Conservation (phyloP, 2,797 vertebrate species). For the Xenentodon cancila region DNA sequence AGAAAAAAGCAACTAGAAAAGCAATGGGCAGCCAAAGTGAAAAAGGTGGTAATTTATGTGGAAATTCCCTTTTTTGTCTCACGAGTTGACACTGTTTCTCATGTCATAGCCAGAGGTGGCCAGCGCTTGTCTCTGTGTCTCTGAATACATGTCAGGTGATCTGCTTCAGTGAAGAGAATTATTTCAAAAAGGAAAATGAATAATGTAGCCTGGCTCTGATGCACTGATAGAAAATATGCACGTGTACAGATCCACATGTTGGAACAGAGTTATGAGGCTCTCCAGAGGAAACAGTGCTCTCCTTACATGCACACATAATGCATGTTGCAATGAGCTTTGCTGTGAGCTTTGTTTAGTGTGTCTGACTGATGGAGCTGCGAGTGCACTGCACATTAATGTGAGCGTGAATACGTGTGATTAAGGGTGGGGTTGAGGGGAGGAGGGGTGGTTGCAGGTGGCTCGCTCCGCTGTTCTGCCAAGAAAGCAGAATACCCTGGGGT, state of each 20-base stretch:
- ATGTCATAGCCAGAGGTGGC: constrained; percentile 30
- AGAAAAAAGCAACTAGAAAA: constrained; percentile 25
- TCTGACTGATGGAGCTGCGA: constrained; percentile 60
- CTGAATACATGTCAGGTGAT: constrained; percentile 30
- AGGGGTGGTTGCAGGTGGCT: constrained; percentile 82
- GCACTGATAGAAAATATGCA: constrained; percentile 53
- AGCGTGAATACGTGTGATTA: constrained; percentile 64
- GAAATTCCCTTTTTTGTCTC: constrained; percentile 71
- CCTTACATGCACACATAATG: constrained; percentile 31
- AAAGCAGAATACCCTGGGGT: constrained; percentile 81
- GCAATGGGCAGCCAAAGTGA: constrained; percentile 19
- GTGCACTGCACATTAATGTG: constrained; percentile 35
- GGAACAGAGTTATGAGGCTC: constrained; percentile 57
- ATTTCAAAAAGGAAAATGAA: constrained; percentile 30
- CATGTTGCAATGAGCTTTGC: constrained; percentile 56
- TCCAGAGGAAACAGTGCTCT: constrained; percentile 43
- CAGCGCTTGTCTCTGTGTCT: constrained; percentile 28
- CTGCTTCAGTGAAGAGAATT: constrained; percentile 33
- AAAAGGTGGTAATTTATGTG: constrained; percentile 56
- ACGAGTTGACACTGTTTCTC: constrained; percentile 53
- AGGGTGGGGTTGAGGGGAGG: constrained; percentile 26
- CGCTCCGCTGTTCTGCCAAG: constrained; percentile 77
- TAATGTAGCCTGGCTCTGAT: constrained; percentile 44
- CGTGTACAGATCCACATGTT: constrained; percentile 71
- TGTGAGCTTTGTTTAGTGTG: constrained; percentile 48